Percentiles rank a stretch among this genome's conserved stretches.
Evolutionary conservation across 1,140 invertebrate species (phyloP).

Genomic region (Drosophila santomea): DNA sequence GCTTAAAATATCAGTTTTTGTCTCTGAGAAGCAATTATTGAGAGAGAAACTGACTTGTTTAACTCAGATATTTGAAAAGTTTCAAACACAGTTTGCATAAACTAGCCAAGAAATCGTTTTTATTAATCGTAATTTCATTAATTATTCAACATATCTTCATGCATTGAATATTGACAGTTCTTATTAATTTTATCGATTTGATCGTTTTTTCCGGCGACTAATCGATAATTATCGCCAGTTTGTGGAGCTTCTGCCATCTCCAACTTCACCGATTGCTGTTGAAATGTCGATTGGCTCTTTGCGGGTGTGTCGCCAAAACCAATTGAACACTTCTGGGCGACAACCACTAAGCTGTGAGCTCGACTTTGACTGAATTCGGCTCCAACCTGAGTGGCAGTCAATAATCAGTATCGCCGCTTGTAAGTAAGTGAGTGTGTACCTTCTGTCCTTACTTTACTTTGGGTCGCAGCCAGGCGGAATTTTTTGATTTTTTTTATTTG

Average conservation of each 20-base stretch:
- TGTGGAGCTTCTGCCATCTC: constrained; percentile 1
- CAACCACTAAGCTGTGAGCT: constrained; percentile 44
- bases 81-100: too few relatives aligned
- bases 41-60: too few relatives aligned
- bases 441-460: constrained; percentile 36
- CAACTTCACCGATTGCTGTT: constrained; percentile 48
- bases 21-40: too few relatives aligned
- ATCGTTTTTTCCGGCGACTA: neutral
- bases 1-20: too few relatives aligned
- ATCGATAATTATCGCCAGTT: neutral
- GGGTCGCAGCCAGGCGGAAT: constrained; percentile 44
- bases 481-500: constrained; percentile 59
- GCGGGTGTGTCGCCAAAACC: constrained; percentile 44
- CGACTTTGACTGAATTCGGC: constrained; percentile 39
- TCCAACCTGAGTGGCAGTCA: constrained; percentile 50
- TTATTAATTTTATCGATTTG: too few relatives aligned
- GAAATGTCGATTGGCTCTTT: constrained; percentile 39
- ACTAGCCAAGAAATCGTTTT: too few relatives aligned
- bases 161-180: too few relatives aligned
- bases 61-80: too few relatives aligned
- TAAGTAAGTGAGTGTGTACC: constrained; percentile 20
- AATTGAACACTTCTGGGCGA: constrained; percentile 29
- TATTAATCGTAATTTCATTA: too few relatives aligned
- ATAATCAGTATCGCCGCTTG: constrained; percentile 35
- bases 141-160: too few relatives aligned